Percentiles rank a stretch among this genome's conserved stretches.
Conservation (phyloP, 2,113 vertebrate genomes). For the Perca flavescens region DNA sequence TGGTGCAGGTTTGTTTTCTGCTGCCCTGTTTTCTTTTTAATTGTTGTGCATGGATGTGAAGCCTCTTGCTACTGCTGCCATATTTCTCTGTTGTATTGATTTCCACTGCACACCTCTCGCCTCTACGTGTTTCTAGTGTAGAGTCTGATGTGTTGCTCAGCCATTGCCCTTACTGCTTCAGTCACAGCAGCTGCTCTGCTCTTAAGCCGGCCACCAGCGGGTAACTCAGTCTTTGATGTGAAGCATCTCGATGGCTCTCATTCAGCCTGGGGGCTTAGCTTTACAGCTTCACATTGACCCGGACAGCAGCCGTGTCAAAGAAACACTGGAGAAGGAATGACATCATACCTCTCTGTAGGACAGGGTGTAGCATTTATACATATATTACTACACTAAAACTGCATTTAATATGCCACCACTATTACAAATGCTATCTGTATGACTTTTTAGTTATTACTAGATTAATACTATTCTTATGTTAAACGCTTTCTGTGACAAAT, state of each 20-base stretch:
- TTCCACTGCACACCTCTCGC: constrained; percentile 26
- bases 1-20: constrained; percentile 9
- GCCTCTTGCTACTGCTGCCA: constrained; percentile 10
- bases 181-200: constrained; percentile 52
- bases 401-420: neutral
- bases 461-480: neutral
- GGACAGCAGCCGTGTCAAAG: constrained; percentile 29
- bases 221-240: constrained; percentile 56
- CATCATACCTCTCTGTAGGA: neutral
- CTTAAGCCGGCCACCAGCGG: constrained; percentile 33
- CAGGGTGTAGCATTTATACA: neutral
- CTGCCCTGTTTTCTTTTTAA: neutral
- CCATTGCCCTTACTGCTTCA: constrained; percentile 35
- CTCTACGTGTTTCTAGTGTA: constrained; percentile 14
- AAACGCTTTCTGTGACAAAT: neutral
- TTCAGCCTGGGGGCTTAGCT: constrained; percentile 35
- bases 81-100: constrained; percentile 52
- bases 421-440: too few relatives aligned
- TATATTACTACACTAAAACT: neutral
- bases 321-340: constrained; percentile 18
- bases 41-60: constrained; percentile 12
- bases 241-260: constrained; percentile 54
- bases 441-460: neutral
- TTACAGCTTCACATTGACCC: constrained; percentile 36
- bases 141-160: constrained; percentile 35